A percentile compares a stretch with the other conserved stretches of the same genome.
Conservation (phyloP, 2,888 invertebrate genomes). For the Andrena marginata region DNA sequence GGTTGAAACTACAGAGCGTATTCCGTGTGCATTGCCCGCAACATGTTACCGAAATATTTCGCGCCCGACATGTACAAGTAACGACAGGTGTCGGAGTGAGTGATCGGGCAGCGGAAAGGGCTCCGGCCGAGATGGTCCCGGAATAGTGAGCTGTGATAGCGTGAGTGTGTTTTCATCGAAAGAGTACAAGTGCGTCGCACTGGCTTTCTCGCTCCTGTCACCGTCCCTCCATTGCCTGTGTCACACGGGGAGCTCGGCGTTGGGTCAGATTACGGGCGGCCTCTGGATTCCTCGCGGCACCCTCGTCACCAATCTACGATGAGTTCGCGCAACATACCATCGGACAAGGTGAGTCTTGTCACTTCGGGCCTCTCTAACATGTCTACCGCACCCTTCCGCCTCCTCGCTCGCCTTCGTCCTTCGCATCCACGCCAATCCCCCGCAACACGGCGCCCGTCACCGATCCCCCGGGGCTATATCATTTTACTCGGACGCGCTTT, state of each 20-base stretch:
- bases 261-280: conserved; percentile 75
- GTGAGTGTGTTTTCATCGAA: conserved; percentile 73
- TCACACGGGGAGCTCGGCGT: conserved; percentile 72
- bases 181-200: conserved; percentile 61
- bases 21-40: conserved; percentile 70
- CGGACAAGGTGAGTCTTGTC: conserved; percentile 90
- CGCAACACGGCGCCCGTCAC: conserved; percentile 7
- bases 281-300: conserved; percentile 77
- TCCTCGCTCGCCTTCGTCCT: conserved; percentile 55
- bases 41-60: conserved; percentile 81
- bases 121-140: conserved; percentile 73
- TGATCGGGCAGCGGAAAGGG: conserved; percentile 65
- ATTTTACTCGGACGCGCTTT: conserved; percentile 18
- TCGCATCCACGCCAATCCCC: conserved; percentile 36
- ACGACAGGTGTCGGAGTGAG: conserved; percentile 71
- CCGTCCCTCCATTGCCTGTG: conserved; percentile 66
- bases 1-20: conserved; percentile 62
- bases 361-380: conserved; percentile 59
- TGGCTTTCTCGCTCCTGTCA: conserved; percentile 55
- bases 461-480: conserved; percentile 9
- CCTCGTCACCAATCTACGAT: conserved; percentile 85
- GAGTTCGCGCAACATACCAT: conserved; percentile 93
- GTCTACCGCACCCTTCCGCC: conserved; percentile 76
- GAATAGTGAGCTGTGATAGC: conserved; percentile 70
- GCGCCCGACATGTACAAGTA: conserved; percentile 82